A percentile compares a stretch with the other conserved stretches of the same genome.
These are phyloP conservation scores for Porphyrio hochstetteri DNA, from an alignment of 2,113 vertebrate species.

Conservation along the genomic window DNA sequence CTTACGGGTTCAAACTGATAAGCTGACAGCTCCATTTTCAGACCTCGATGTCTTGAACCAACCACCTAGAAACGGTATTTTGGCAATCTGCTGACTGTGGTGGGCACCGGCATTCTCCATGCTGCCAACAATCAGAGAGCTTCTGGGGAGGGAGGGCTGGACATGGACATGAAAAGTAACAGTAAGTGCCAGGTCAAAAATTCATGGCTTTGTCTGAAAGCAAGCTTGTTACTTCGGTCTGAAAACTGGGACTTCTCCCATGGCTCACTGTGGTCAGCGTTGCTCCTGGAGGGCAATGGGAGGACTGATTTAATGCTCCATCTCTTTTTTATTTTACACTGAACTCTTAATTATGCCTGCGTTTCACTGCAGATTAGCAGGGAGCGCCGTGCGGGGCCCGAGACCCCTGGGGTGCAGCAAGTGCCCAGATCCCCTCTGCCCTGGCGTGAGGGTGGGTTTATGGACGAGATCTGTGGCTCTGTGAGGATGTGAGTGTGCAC, in stretches of 20 bases:
- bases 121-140: background rate
- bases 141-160: background rate
- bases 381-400: background rate
- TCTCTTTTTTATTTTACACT: slow-evolving; percentile 34
- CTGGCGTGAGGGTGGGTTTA: background rate
- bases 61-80: background rate
- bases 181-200: background rate
- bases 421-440: background rate
- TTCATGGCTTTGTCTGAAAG: background rate
- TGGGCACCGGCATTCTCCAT: background rate
- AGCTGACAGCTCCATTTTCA: background rate
- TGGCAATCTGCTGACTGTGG: background rate
- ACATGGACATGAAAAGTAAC: background rate
- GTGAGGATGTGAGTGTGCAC: background rate
- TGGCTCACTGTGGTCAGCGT: background rate
- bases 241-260: background rate
- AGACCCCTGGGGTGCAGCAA: background rate
- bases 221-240: background rate
- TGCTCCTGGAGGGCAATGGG: background rate
- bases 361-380: background rate
- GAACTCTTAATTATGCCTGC: slow-evolving; percentile 30
- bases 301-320: slow-evolving; percentile 48
- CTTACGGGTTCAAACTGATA: background rate
- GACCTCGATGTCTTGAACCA: background rate
- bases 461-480: background rate